Evolutionary conservation across 2,113 vertebrate species (phyloP), one percentile per base, ranked within the genome.

Genomic region (Thermophis baileyi): DNA sequence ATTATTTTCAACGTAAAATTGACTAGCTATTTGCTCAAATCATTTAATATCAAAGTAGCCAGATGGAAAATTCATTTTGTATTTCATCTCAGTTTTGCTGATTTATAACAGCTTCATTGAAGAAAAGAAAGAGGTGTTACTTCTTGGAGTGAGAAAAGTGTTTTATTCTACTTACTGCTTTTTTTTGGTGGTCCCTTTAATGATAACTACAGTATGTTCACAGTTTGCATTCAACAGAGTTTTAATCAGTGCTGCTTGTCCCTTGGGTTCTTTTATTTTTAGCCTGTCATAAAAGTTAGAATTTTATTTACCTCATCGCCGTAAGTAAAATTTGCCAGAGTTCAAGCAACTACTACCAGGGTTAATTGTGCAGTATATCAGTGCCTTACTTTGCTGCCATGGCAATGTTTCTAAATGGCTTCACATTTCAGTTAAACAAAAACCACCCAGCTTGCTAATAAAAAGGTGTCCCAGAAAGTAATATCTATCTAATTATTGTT

Each of bases 31-130:
- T 97, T 97, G 96, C 91, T 95, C 95, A 94, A 97, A 96, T 96
- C 96, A 96, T 91, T 96, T 93, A 90, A 93, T 96, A 94, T 95
- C 95, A 97, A 87, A 57, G 89, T 95, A 91, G 91, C 95, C 97
- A 97, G 95, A 97, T 98, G 96, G 96, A 95, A 96, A 97, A 93
- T 94, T 96, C 89, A 95, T 96, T 97, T 97, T 97, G 95, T 95
- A 97, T 97, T 97, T 96, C 95, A 96, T 97, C 97, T 97, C 96
- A 95, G 94, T 96, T 96, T 96, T 93, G 96, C 95, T 96, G 96
- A 95, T 97, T 95, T 97, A 96, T 97, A 98, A 81, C 93, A 96
- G 93, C 94, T 97, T 92, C 94, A 97, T 96, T 98, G 96, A 97
- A 95, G 96, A 57, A 98, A 97, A 93, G 97, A 95, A 93, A 97